Conservation (phyloP, 2,797 vertebrate genomes). For the Hyperoplus immaculatus region DNA sequence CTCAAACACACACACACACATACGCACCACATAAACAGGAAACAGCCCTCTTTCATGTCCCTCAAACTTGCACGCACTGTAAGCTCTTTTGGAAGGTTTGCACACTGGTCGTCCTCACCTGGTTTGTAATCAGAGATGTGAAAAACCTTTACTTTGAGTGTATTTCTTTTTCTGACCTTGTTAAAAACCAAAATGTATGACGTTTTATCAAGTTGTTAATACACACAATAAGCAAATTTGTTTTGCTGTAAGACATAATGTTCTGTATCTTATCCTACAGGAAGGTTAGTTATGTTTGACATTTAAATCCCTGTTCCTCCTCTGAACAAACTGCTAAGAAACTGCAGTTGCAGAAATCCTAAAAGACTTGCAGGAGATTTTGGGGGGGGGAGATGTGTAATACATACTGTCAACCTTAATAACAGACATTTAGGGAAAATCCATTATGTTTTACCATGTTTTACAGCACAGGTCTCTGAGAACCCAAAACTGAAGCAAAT, state of each 20-base stretch:
- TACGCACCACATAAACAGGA: constrained; percentile 84
- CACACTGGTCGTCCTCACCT: constrained; percentile 57
- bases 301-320: background rate
- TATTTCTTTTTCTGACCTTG: constrained; percentile 21
- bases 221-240: constrained; percentile 10
- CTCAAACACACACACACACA: constrained; percentile 38
- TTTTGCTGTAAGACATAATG: background rate
- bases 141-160: background rate
- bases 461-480: background rate
- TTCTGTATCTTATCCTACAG: background rate
- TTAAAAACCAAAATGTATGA: constrained; percentile 19
- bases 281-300: background rate
- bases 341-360: background rate
- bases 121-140: constrained; percentile 20
- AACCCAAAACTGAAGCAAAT: constrained; percentile 10
- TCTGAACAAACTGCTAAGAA: background rate
- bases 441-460: background rate
- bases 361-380: background rate
- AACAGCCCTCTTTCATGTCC: constrained; percentile 80
- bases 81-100: constrained; percentile 54
- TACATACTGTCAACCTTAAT: background rate
- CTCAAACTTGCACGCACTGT: constrained; percentile 50
- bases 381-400: background rate
- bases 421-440: constrained; percentile 1
- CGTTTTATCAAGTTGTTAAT: background rate